Evolutionary conservation across 2,888 invertebrate species (phyloP).

Genomic region (Gibbula magus): DNA sequence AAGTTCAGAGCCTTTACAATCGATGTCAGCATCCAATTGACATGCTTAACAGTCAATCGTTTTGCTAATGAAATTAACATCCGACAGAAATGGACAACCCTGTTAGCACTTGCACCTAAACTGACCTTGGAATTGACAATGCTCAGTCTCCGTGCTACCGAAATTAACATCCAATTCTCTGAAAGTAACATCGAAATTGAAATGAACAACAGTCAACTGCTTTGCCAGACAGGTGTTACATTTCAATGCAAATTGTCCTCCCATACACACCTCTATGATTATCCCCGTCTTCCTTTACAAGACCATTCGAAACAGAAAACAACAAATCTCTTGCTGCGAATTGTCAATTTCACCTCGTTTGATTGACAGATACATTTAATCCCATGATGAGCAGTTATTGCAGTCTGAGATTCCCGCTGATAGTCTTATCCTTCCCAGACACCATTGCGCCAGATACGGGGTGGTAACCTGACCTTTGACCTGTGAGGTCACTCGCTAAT

Average conservation of each 20-base stretch:
- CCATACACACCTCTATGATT: background rate
- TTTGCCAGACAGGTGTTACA: background rate
- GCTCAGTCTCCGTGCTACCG: no score
- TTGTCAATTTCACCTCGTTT: background rate
- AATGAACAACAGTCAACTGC: background rate
- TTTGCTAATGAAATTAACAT: no score
- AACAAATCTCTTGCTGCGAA: background rate
- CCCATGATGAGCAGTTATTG: slow-evolving; percentile 2
- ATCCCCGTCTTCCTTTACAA: background rate
- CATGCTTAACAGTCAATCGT: no score
- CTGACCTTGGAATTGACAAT: no score
- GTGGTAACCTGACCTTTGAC: slow-evolving; percentile 6
- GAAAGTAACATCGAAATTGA: background rate
- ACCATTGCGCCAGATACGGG: background rate
- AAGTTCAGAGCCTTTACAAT: no score
- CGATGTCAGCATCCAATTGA: no score
- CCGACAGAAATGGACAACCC: no score
- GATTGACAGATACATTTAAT: slow-evolving; percentile 13
- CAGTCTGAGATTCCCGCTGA: background rate
- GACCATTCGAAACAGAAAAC: background rate
- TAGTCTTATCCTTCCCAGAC: slow-evolving; percentile 10
- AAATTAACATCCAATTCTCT: background rate
- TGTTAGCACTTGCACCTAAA: no score
- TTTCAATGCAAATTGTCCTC: background rate
- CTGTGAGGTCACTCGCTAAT: background rate